Evolutionary conservation across 2,797 vertebrate genomes (phyloP), one percentile per base, ranked within the genome.

Genomic region (Melanogrammus aeglefinus): DNA sequence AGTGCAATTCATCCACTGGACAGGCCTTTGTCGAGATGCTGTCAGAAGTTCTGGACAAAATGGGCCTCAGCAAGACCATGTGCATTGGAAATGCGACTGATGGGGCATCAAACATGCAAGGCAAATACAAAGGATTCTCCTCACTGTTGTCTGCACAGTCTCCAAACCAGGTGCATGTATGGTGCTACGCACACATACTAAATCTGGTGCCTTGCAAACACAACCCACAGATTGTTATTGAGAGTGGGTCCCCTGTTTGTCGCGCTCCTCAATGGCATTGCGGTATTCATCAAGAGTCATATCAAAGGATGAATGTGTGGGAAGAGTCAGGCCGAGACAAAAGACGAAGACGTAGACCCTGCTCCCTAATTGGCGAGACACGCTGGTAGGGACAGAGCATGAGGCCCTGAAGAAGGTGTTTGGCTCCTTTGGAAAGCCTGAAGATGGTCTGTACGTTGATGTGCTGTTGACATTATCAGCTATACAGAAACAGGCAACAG

Each of bases 111-210:
- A 44, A 6, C 41, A 44, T 44, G 41, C 41, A n/a, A n/a, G n/a
- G n/a, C n/a, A n/a, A n/a, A n/a, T n/a, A n/a, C n/a, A n/a, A n/a
- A n/a, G n/a, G n/a, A n/a, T n/a, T n/a, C n/a, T n/a, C n/a, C n/a
- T 10, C 70, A 16, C 27, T 78, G 33, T 14, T 76, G 74, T 18
- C 47, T 36, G 31, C n/a, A 4, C 6, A 72, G 44, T 27, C 18
- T 21, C 66, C 80, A 24, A 76, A 57, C 47, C 80, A 81, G 36
- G 74, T 78, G 10, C 77, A 76, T 69, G 77, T 72, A 18, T 78
- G 74, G 80, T 82, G 29, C 76, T 75, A 74, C 74, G 29, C 77
- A 75, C 77, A 74, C 38, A 31, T 74, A 33, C 77, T 78, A 35
- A 78, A 74, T 29, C 51, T 78, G 1, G 29, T 78, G 47, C n/a